Percentiles rank a stretch among this genome's conserved stretches.
These are phyloP conservation scores for Ahaetulla prasina DNA, from an alignment of 2,113 vertebrate species.

Conservation along the genomic window DNA sequence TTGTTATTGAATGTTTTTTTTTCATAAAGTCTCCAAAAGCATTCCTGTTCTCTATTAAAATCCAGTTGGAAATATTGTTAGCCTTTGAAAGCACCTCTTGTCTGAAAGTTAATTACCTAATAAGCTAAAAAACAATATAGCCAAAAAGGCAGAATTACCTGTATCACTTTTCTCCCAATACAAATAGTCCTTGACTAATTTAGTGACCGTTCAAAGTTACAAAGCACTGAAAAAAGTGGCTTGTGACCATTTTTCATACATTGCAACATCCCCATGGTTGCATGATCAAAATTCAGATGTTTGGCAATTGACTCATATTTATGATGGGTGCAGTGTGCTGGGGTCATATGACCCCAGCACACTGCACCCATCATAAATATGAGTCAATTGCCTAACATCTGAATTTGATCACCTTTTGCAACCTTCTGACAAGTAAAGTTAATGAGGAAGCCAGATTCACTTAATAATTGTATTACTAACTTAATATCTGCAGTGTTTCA, in stretches of 20 bases:
- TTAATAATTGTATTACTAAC: background rate
- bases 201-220: background rate
- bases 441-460: background rate
- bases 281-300: background rate
- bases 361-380: too few species aligned
- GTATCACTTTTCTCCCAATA: background rate
- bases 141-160: background rate
- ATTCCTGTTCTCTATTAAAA: slow-evolving; percentile 5
- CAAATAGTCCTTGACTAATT: background rate
- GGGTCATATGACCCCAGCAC: background rate
- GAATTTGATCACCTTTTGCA: background rate
- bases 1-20: background rate
- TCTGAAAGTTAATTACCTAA: background rate
- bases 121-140: background rate
- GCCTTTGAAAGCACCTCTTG: background rate
- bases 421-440: background rate
- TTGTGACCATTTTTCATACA: background rate
- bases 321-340: background rate
- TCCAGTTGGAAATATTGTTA: background rate
- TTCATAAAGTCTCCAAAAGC: background rate
- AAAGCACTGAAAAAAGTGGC: background rate
- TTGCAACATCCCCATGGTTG: background rate
- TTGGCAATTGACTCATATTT: background rate
- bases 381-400: too few species aligned
- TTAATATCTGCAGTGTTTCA: background rate